These are phyloP conservation scores for Zaprionus nigranus DNA, from an alignment of 1,140 invertebrate species.

Conservation along the genomic window DNA sequence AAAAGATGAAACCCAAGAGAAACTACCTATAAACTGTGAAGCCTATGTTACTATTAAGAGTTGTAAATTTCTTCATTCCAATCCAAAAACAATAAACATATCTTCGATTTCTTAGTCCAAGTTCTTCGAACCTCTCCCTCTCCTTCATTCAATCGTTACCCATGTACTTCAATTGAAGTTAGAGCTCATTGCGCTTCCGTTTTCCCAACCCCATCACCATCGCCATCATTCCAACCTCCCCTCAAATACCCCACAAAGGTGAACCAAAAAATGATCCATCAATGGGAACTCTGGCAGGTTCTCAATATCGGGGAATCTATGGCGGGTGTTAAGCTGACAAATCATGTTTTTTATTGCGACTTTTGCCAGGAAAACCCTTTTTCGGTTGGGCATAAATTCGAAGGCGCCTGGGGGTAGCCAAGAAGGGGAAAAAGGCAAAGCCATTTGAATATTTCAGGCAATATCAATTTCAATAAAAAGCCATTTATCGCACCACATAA, in stretches of 20 bases:
- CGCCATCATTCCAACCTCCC: neutral
- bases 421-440: constrained; percentile 18
- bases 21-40: neutral
- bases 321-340: constrained; percentile 83
- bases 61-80: neutral
- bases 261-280: constrained; percentile 16
- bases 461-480: constrained; percentile 85
- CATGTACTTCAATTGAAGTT: neutral
- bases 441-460: constrained; percentile 79
- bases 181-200: neutral
- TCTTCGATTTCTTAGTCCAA: neutral
- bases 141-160: neutral
- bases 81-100: neutral
- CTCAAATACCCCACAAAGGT: neutral
- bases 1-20: neutral
- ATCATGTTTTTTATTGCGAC: constrained; percentile 79
- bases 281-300: constrained; percentile 10
- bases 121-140: neutral
- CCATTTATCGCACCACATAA: constrained; percentile 84
- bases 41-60: neutral
- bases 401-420: neutral
- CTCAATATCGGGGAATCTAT: constrained; percentile 35
- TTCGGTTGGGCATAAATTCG: constrained; percentile 41
- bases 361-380: constrained; percentile 57
- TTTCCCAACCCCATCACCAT: no score